These are phyloP conservation scores for Denticeps clupeoides DNA, from an alignment of 2,797 vertebrate genomes.

Conservation along the genomic window DNA sequence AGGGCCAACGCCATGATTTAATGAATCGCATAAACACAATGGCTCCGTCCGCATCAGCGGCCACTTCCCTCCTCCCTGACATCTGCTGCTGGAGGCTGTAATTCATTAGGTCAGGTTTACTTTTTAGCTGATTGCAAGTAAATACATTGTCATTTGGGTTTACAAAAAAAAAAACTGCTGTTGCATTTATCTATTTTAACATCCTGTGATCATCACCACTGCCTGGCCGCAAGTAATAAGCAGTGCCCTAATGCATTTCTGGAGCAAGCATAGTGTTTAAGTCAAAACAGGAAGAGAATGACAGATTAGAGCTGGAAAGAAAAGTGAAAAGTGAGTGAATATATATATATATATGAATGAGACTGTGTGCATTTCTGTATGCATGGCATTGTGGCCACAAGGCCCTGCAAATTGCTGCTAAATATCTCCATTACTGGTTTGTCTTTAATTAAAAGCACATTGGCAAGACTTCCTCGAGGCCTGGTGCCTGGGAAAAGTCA, in stretches of 20 bases:
- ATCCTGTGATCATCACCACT: no score
- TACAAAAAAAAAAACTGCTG: no score
- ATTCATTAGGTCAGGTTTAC: no score
- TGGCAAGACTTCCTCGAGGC: slow-evolving; percentile 16
- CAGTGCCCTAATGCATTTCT: no score
- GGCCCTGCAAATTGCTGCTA: slow-evolving; percentile 25
- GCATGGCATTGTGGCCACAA: slow-evolving; percentile 19
- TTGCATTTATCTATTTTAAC: no score
- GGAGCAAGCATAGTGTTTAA: no score
- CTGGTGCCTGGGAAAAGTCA: slow-evolving; percentile 20
- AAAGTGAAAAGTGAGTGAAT: slow-evolving; percentile 8
- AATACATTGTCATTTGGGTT: no score
- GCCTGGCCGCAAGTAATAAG: no score
- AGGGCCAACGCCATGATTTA: background rate
- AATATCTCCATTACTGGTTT: slow-evolving; percentile 22
- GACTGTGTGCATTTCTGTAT: no score
- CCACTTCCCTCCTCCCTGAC: background rate
- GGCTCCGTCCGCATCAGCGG: background rate
- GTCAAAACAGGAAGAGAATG: slow-evolving; percentile 5
- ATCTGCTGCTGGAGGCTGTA: background rate
- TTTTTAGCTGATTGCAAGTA: no score
- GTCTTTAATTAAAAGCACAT: slow-evolving; percentile 30
- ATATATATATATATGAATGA: background rate
- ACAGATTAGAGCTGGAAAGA: no score
- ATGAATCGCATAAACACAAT: background rate